These are phyloP conservation scores for Darevskia nairensis DNA, from an alignment of 2,797 vertebrate genomes.

Conservation along the genomic window DNA sequence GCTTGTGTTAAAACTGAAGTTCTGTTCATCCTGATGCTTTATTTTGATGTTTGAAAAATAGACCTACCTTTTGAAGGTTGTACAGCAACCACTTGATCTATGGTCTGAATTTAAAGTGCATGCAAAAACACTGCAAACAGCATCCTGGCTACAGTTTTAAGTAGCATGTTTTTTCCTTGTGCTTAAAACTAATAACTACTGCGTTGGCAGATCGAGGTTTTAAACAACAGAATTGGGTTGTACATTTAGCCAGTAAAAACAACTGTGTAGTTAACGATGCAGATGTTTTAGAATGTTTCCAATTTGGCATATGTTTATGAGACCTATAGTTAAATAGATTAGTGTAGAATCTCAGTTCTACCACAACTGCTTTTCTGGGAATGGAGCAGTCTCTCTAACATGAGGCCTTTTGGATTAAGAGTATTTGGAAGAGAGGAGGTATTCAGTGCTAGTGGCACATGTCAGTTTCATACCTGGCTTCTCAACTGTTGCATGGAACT, in stretches of 20 bases:
- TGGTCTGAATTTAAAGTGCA: conserved; percentile 23
- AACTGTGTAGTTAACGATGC: not conserved
- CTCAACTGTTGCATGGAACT: not conserved
- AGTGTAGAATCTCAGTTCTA: not conserved
- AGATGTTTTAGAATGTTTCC: not conserved
- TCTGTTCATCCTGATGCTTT: accelerated
- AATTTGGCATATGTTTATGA: not conserved
- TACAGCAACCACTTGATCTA: not conserved
- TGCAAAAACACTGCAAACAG: not conserved
- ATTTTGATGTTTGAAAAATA: not conserved
- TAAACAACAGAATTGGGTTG: not conserved
- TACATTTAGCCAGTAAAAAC: not conserved
- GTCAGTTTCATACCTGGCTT: not conserved
- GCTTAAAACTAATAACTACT: not conserved
- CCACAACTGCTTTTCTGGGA: not conserved
- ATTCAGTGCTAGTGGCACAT: not conserved
- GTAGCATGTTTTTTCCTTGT: not conserved
- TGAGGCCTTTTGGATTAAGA: not conserved
- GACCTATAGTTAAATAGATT: not conserved
- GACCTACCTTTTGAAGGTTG: not conserved
- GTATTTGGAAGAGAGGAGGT: not conserved
- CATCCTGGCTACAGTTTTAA: not conserved
- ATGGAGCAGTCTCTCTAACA: not conserved
- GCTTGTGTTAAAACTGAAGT: not conserved
- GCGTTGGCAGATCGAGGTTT: not conserved